Base-by-base conservation (phyloP, 2,888 invertebrate species). In the Macrophya alboannulata region DNA sequence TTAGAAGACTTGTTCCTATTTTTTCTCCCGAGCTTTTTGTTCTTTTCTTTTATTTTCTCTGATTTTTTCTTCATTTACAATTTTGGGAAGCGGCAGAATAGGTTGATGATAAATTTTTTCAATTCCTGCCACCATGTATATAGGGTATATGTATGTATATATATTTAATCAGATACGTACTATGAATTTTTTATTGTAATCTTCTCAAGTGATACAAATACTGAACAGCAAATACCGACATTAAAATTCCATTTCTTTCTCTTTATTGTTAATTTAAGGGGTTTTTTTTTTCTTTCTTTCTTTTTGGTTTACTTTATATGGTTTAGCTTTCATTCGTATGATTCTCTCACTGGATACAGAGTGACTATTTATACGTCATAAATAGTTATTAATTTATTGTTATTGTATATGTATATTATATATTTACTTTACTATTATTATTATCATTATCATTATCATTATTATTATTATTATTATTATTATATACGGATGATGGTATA, bases 121-220 rank as follows among this genome's bases (percentile, higher is more conserved):
- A 31, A 31, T 1, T 31, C 31, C 3, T 31, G 31, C 3, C 3
- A 31, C 48, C 4, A 48, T 9, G 15, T 48, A 48, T 15, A 15
- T 48, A 48, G 1, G 15, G 4, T 48, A 48, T 48, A 4, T 15
- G 1, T 48, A 48, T 48, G 4, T 9, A 48, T 48, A 4, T 48
- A 48, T 48, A 15, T 31, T 31, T 31, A 8, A 5, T 12, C 8
- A 45, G 9, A 74, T 74, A 74, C 43, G 45, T 74, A 91, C 91
- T 92, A 92, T 91, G 90, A 91, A 91, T 92, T 92, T 92, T 92
- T 92, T 92, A 92, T 92, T 92, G 90, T 92, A 90, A 92, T 89
- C 89, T 90, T 91, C 89, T 90, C 89, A 88, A 90, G 89, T 89
- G 89, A 92, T 92, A 93, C 92, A 93, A 93, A 93, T 92, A 93